Conservation (phyloP, 2,113 vertebrate species). For the Zeus faber region DNA sequence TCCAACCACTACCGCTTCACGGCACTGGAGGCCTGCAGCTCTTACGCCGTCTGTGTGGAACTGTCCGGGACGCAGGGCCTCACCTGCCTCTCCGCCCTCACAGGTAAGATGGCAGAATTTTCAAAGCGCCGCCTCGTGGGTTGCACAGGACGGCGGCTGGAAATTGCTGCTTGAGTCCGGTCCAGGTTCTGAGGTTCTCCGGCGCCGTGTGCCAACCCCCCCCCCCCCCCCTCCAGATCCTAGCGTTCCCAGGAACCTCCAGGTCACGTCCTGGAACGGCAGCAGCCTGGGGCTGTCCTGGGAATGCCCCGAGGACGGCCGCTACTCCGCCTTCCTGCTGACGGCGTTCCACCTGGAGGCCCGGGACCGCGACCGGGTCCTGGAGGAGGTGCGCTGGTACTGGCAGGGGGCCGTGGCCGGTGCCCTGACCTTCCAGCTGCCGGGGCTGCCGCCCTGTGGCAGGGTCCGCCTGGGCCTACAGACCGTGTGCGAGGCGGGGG, state of each 20-base stretch:
- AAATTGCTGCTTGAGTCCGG: too few relatives aligned
- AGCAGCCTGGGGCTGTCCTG: conserved; percentile 60
- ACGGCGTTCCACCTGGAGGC: conserved; percentile 54
- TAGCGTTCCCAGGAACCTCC: conserved; percentile 48
- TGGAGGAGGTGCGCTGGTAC: conserved; percentile 15
- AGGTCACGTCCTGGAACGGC: conserved; percentile 45
- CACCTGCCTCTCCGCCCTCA: conserved; percentile 55
- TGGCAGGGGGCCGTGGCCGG: conserved; percentile 19
- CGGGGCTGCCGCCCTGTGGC: conserved; percentile 55
- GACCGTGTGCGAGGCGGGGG: conserved; percentile 54
- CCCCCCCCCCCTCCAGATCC: conserved; percentile 46
- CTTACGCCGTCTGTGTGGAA: conserved; percentile 59
- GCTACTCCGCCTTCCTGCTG: conserved; percentile 55
- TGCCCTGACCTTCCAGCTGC: conserved; percentile 24
- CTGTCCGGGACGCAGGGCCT: conserved; percentile 18
- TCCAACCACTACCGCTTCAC: conserved; percentile 45
- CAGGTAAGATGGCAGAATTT: too few relatives aligned
- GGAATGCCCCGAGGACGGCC: conserved; percentile 47
- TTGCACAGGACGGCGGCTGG: too few relatives aligned
- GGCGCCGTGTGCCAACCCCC: too few relatives aligned
- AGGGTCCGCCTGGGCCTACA: conserved; percentile 63
- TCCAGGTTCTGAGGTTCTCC: too few relatives aligned
- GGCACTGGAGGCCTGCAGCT: conserved; percentile 53
- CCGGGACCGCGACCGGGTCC: conserved; percentile 26
- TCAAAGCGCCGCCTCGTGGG: too few relatives aligned